Evolutionary conservation across 2,888 invertebrate genomes (phyloP).

Genomic region (Hydropsyche betteni): DNA sequence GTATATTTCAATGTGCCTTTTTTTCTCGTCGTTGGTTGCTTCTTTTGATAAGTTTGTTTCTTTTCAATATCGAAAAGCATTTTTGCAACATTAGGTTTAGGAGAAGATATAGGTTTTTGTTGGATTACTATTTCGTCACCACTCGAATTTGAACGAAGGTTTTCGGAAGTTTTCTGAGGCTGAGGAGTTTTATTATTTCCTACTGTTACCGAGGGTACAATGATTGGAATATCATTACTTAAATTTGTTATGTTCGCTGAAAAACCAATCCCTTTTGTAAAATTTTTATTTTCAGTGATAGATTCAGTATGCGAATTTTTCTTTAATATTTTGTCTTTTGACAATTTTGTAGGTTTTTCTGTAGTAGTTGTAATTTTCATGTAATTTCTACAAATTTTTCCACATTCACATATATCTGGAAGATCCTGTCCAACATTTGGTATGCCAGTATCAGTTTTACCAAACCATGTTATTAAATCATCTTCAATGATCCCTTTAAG

Average conservation of each 20-base stretch:
- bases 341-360: constrained; percentile 46
- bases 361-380: constrained; percentile 53
- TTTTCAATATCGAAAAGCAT: constrained; percentile 44
- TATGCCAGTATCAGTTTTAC: constrained; percentile 66
- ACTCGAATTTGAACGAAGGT: constrained; percentile 53
- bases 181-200: constrained; percentile 35
- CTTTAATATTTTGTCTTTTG: not conserved
- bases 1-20: constrained; percentile 65
- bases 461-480: constrained; percentile 74
- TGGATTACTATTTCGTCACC: constrained; percentile 59
- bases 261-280: not conserved
- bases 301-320: constrained; percentile 62
- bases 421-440: constrained; percentile 61
- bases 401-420: constrained; percentile 65
- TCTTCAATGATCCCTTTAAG: constrained; percentile 71
- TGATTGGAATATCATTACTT: constrained; percentile 48
- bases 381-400: constrained; percentile 63
- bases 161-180: constrained; percentile 3
- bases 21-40: constrained; percentile 60
- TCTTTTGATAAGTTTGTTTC: constrained; percentile 54
- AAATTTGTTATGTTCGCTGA: constrained; percentile 7
- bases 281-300: constrained; percentile 2
- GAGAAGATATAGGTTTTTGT: constrained; percentile 54
- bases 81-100: constrained; percentile 55
- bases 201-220: constrained; percentile 45